phyloP scores from a whole-genome alignment of 2,888 invertebrate genomes.

The Clistopyga incitator region DNA sequence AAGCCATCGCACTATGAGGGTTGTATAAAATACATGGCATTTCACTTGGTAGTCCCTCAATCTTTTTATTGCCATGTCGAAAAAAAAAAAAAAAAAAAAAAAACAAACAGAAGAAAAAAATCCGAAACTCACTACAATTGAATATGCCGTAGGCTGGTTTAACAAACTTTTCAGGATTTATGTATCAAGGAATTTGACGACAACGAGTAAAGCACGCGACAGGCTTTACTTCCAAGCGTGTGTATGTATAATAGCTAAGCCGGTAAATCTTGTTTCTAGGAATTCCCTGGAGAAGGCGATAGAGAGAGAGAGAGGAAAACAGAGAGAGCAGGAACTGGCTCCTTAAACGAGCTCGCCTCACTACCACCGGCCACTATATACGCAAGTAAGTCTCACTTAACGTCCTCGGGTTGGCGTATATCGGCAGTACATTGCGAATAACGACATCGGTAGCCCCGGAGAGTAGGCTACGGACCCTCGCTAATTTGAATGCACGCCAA shows the following conservation, averaged over 20 bases:
- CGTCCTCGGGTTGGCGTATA: slow-evolving; percentile 64
- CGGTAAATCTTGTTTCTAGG: slow-evolving; percentile 35
- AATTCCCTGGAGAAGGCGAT: slow-evolving; percentile 29
- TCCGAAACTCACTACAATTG: neutral
- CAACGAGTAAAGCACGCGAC: slow-evolving; percentile 11
- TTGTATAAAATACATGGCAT: slow-evolving; percentile 19
- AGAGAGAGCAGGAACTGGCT: slow-evolving; percentile 29
- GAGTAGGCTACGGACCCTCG: slow-evolving; percentile 62
- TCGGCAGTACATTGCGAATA: slow-evolving; percentile 69
- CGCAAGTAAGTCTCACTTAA: slow-evolving; percentile 70
- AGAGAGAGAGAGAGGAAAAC: neutral
- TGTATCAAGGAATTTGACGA: slow-evolving; percentile 18
- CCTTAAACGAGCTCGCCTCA: slow-evolving; percentile 57
- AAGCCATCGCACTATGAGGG: slow-evolving; percentile 28
- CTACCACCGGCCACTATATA: slow-evolving; percentile 15
- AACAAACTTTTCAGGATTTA: neutral
- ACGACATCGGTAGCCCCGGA: slow-evolving; percentile 66
- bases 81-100: neutral
- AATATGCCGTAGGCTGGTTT: neutral
- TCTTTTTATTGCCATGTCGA: slow-evolving; percentile 20
- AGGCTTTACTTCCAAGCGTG: neutral
- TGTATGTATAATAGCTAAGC: neutral
- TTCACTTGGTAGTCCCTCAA: slow-evolving; percentile 37
- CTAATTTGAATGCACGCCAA: slow-evolving; percentile 70
- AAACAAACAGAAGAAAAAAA: too few relatives aligned